Percentiles rank a stretch among this genome's conserved stretches.
phyloP scores from a whole-genome alignment of 1,140 invertebrate genomes.

The Apis laboriosa region DNA sequence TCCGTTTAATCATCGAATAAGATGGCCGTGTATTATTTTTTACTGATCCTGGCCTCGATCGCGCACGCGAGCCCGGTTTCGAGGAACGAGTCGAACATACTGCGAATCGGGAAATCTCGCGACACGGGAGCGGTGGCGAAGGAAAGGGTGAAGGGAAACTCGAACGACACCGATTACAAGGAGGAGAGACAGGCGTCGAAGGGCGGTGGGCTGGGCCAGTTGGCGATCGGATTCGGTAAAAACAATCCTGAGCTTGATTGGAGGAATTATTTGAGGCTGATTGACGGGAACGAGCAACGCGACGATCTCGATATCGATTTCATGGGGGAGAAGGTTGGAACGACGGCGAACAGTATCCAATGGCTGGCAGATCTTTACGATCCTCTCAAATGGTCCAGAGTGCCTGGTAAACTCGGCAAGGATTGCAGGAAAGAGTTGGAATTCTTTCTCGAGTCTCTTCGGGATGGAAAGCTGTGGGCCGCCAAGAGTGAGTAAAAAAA shows the following conservation, averaged over 20 bases:
- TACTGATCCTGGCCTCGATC: background rate
- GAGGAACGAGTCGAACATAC: conserved; percentile 72
- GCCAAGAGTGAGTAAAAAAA: conserved; percentile 84
- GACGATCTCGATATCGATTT: conserved; percentile 75
- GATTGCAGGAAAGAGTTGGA: conserved; percentile 83
- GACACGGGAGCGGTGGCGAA: background rate
- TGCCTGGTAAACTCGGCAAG: conserved; percentile 73
- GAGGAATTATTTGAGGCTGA: conserved; percentile 71
- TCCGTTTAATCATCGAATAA: background rate
- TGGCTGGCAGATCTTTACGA: conserved; percentile 85
- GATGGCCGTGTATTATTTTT: conserved; percentile 31
- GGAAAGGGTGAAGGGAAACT: conserved; percentile 24
- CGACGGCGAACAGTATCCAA: conserved; percentile 80
- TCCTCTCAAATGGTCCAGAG: conserved; percentile 84
- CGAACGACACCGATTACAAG: conserved; percentile 49
- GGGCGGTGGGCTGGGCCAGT: conserved; percentile 23
- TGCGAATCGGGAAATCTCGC: conserved; percentile 65
- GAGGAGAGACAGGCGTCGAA: background rate
- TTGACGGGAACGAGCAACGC: conserved; percentile 59
- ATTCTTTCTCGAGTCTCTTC: conserved; percentile 82
- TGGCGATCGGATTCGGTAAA: conserved; percentile 69
- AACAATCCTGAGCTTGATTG: conserved; percentile 79
- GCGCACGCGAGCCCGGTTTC: background rate
- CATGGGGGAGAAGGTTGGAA: conserved; percentile 71
- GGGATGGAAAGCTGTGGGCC: conserved; percentile 85